These are phyloP conservation scores for Philaenus spumarius DNA, from an alignment of 1,140 invertebrate genomes.

Conservation along the genomic window DNA sequence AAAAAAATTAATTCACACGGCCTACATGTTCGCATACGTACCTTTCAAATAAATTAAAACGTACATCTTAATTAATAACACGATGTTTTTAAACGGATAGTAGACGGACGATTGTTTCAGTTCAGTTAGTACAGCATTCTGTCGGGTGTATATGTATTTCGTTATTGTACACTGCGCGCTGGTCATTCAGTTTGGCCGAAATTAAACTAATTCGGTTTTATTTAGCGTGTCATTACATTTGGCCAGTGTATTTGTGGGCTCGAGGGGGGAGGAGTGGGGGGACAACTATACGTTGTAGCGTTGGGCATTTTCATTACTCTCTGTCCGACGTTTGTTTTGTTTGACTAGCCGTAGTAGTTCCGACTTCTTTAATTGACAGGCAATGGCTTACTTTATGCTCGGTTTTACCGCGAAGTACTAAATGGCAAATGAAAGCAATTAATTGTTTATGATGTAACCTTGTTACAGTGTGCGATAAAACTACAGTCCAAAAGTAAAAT, in stretches of 20 bases:
- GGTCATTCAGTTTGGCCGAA: background rate
- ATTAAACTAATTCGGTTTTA: conserved; percentile 11
- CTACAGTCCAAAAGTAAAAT: too few species aligned
- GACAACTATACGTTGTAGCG: background rate
- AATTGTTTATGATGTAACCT: too few species aligned
- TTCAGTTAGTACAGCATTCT: background rate
- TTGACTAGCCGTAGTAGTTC: background rate
- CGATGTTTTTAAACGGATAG: too few species aligned
- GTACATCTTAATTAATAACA: too few species aligned
- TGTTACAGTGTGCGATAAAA: too few species aligned
- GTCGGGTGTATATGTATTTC: background rate
- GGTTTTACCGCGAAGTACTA: too few species aligned
- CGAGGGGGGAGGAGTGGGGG: too few species aligned
- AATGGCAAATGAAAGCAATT: too few species aligned
- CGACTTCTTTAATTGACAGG: conserved; percentile 1
- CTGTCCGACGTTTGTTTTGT: background rate
- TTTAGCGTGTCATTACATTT: conserved; percentile 5
- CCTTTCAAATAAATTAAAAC: too few species aligned
- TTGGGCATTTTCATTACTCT: conserved; percentile 6
- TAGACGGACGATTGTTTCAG: background rate
- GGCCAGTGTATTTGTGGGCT: background rate
- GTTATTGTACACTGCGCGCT: background rate
- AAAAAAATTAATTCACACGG: too few species aligned
- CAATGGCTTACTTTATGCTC: too few species aligned
- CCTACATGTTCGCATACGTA: too few species aligned